A percentile compares a stretch with the other conserved stretches of the same genome.
Conservation (phyloP, 2,797 vertebrate species). For the Picus viridis region DNA sequence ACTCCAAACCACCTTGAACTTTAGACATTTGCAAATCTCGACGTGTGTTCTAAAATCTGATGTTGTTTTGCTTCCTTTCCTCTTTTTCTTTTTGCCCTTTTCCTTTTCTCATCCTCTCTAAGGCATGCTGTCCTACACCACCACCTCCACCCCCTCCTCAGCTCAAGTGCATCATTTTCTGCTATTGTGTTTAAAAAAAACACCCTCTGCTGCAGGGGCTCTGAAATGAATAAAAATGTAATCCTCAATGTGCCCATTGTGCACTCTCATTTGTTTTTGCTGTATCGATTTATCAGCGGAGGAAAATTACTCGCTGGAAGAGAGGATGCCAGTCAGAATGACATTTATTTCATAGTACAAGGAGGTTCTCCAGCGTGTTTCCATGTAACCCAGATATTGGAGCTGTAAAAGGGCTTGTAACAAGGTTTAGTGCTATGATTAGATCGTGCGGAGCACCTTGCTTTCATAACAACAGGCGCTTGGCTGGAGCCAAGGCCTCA, state of each 20-base stretch:
- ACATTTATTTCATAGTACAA: constrained; percentile 84
- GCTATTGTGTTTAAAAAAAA: constrained; percentile 77
- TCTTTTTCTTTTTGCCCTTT: background rate
- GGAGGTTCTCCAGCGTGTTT: constrained; percentile 81
- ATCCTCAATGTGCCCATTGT: constrained; percentile 77
- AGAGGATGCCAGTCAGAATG: constrained; percentile 83
- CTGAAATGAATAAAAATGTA: constrained; percentile 83
- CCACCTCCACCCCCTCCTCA: background rate
- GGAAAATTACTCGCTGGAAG: constrained; percentile 82
- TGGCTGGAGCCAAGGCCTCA: constrained; percentile 71
- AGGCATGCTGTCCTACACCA: background rate
- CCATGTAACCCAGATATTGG: constrained; percentile 83
- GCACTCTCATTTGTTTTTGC: constrained; percentile 80
- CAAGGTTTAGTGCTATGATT: constrained; percentile 83
- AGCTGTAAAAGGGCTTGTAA: constrained; percentile 84
- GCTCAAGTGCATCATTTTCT: constrained; percentile 78
- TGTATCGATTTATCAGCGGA: constrained; percentile 81
- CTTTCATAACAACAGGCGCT: constrained; percentile 80
- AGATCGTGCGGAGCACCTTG: constrained; percentile 81
- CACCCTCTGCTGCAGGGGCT: constrained; percentile 75
- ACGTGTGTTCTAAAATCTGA: background rate
- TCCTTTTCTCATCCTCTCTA: constrained; percentile 20
- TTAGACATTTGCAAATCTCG: background rate
- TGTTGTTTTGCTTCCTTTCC: background rate
- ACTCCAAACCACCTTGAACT: background rate